These are phyloP conservation scores for Falco rusticolus DNA, from an alignment of 2,797 vertebrate species.

Conservation along the genomic window DNA sequence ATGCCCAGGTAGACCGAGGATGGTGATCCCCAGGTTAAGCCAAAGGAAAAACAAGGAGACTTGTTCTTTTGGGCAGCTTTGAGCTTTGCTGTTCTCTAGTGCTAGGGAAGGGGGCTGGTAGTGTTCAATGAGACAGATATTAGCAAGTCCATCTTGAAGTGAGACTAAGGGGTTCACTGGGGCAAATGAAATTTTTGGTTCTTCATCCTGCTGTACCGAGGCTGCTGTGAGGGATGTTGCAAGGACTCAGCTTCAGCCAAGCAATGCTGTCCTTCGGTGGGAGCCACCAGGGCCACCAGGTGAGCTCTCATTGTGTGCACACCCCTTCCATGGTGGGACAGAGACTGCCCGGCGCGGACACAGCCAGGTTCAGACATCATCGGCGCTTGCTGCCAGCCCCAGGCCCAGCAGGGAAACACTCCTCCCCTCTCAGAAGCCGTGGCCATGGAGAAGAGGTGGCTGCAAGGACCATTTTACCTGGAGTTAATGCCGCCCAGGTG, in stretches of 20 bases:
- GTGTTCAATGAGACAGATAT: not conserved
- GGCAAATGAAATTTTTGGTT: not conserved
- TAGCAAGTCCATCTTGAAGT: not conserved
- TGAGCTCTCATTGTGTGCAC: not conserved
- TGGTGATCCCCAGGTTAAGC: not conserved
- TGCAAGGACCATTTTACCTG: not conserved
- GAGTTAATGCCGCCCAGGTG: too few species aligned
- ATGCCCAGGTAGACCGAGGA: not conserved
- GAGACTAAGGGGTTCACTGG: not conserved
- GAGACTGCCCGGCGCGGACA: not conserved
- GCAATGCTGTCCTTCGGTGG: not conserved
- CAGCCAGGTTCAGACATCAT: not conserved
- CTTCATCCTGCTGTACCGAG: not conserved
- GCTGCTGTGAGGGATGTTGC: not conserved
- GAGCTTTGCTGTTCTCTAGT: not conserved
- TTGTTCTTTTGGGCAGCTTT: not conserved
- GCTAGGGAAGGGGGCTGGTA: not conserved
- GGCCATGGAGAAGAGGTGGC: not conserved
- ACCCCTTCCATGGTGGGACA: fast-evolving
- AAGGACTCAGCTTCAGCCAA: not conserved
- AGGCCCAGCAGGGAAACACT: not conserved
- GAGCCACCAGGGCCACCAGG: not conserved
- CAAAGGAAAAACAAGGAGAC: not conserved
- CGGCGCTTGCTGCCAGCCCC: not conserved
- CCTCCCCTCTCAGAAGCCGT: fast-evolving